Percentiles rank a stretch among this genome's conserved stretches.
Conservation (phyloP, 2,888 invertebrate species). For the Tenthredo mesomela region DNA sequence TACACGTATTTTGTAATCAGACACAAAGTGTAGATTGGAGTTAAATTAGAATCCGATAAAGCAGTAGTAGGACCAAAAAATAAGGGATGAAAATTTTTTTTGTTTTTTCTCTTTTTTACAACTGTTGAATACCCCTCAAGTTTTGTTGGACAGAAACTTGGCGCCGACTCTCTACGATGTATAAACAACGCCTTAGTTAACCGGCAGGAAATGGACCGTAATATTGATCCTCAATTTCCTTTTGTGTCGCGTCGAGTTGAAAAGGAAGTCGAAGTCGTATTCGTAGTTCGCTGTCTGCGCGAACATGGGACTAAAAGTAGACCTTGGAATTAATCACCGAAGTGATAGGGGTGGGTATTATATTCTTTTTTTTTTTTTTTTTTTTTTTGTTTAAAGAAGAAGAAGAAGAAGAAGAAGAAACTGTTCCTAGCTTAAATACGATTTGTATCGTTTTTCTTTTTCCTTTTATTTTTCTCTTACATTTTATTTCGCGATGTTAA, state of each 20-base stretch:
- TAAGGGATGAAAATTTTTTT: not conserved
- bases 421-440: not conserved
- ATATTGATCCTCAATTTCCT: slow-evolving; percentile 41
- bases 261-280: slow-evolving; percentile 25
- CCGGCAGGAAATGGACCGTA: slow-evolving; percentile 30
- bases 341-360: not conserved
- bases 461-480: too few species aligned
- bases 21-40: not conserved
- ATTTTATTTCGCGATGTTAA: not conserved
- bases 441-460: not conserved
- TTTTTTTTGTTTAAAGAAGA: too few species aligned
- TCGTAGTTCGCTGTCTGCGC: not conserved
- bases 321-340: slow-evolving; percentile 6
- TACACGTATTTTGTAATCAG: not conserved
- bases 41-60: not conserved
- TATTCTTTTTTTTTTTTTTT: too few species aligned
- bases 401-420: not conserved
- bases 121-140: slow-evolving; percentile 13
- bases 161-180: slow-evolving; percentile 21
- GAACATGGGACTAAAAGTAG: not conserved
- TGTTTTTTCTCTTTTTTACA: not conserved
- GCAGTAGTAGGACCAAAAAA: not conserved
- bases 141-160: slow-evolving; percentile 16
- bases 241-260: not conserved
- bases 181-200: slow-evolving; percentile 34